These are phyloP conservation scores for Gonatopus flavifemur DNA, from an alignment of 1,140 invertebrate genomes.

Conservation along the genomic window DNA sequence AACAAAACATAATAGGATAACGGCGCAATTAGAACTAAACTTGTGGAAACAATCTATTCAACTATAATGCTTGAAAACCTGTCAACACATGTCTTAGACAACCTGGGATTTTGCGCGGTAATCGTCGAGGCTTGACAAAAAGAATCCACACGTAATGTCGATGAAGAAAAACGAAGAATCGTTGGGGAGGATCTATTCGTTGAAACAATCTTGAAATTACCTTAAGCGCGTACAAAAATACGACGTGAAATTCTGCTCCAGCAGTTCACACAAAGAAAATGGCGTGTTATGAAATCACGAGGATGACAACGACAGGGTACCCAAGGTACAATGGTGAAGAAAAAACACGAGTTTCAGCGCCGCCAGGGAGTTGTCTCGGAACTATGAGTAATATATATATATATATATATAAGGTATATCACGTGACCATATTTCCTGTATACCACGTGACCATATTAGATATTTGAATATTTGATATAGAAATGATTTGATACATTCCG, in stretches of 20 bases:
- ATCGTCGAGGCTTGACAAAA: background rate
- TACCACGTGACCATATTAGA: no score
- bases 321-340: no score
- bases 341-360: no score
- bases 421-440: no score
- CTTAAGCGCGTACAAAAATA: conserved; percentile 36
- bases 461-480: no score
- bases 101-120: conserved; percentile 7
- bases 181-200: no score
- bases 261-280: conserved; percentile 56
- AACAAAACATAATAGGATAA: background rate
- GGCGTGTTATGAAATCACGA: conserved; percentile 56
- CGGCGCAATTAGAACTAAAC: conserved; percentile 1
- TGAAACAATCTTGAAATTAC: conserved; percentile 29
- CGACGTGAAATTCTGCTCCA: conserved; percentile 33
- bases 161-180: background rate
- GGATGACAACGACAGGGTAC: conserved; percentile 54
- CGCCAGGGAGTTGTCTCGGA: no score
- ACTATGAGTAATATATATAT: no score
- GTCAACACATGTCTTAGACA: conserved; percentile 30
- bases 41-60: conserved; percentile 16
- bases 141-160: conserved; percentile 4
- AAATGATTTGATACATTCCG: no score
- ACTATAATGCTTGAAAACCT: conserved; percentile 30
- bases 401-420: no score